Base-by-base conservation (phyloP, 2,797 vertebrate species). In the Chrysolophus pictus region DNA sequence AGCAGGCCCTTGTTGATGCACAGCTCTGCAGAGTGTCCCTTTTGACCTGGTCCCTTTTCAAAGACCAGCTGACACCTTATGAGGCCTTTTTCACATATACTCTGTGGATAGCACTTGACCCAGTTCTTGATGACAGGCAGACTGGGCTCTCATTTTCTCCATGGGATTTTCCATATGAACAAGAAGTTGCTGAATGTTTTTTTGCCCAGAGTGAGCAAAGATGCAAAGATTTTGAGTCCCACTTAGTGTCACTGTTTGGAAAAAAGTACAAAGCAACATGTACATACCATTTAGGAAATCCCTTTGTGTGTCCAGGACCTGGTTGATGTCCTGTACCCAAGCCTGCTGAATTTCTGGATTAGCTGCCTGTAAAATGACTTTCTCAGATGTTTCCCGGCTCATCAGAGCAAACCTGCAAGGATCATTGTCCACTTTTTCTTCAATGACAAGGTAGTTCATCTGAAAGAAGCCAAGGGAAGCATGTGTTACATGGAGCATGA, bases 331-430 rank as follows among this genome's bases (percentile, higher is more conserved):
- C 87, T 98, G 97, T 56, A 99, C 97, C 99, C 99, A 99, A 93
- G 99, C 97, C 96, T 99, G 99, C 10, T 99, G 99, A 97, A 99
- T 98, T 96, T 99, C 99, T 2, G 98, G 96, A 26, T 99, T 99
- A 95, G 99, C 99, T 1, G 99, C 99, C 96, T 99, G 99, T 79
- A 99, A 97, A 68, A 99, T 98, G 78, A 99, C 98, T 14, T 98
- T 98, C 62, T 99, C 99, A 0, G 99, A 98, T 8, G 98, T 98
- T 51, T 99, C 98, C 7, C 99, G 98, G 87, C 98, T 98, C 84
- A 98, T 97, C 88, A 99, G 82, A 24, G 99, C 98, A 42, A 99
- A 99, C 93, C 99, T 99, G 96, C 99, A 99, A 74, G 98, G 99
- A 89, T 99, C 99, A 4, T 97, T 99, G 63, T 99, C 99, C 29